Evolutionary conservation across 2,888 invertebrate species (phyloP).

Genomic region (Ennomos erosarius): DNA sequence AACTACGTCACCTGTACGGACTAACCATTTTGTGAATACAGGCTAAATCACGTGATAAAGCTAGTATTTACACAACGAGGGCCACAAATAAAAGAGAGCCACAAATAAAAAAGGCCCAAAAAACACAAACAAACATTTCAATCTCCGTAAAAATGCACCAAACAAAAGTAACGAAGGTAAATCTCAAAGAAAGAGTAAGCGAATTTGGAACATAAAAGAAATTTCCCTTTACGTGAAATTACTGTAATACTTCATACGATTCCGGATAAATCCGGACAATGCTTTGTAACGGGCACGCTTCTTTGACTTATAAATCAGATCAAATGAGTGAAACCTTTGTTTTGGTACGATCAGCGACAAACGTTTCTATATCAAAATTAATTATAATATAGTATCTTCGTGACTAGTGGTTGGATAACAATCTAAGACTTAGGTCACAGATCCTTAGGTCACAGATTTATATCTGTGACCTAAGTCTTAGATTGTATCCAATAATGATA

Average conservation of each 20-base stretch:
- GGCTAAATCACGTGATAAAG: too few species aligned
- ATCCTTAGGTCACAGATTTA: too few species aligned
- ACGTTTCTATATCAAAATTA: too few species aligned
- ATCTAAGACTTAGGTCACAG: too few species aligned
- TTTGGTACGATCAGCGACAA: not conserved
- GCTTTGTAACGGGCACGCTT: conserved; percentile 23
- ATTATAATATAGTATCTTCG: too few species aligned
- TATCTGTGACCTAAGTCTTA: too few species aligned
- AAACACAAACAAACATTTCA: conserved; percentile 13
- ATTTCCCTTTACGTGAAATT: conserved; percentile 28
- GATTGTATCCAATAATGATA: too few species aligned
- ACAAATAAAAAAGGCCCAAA: not conserved
- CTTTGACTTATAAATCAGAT: conserved; percentile 27
- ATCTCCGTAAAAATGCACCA: conserved; percentile 15
- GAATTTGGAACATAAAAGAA: conserved; percentile 23
- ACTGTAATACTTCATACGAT: conserved; percentile 29
- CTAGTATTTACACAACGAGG: too few species aligned
- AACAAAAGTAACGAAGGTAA: conserved; percentile 29
- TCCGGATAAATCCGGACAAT: conserved; percentile 21
- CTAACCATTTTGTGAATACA: too few species aligned
- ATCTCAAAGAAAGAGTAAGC: conserved; percentile 29
- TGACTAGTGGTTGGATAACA: too few species aligned
- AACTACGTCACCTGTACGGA: too few species aligned
- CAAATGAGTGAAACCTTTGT: conserved; percentile 14
- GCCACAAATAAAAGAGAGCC: too few species aligned